Evolutionary conservation across 2,888 invertebrate species (phyloP), one percentile per base, ranked within the genome.

Genomic region (Synanthedon vespiformis): DNA sequence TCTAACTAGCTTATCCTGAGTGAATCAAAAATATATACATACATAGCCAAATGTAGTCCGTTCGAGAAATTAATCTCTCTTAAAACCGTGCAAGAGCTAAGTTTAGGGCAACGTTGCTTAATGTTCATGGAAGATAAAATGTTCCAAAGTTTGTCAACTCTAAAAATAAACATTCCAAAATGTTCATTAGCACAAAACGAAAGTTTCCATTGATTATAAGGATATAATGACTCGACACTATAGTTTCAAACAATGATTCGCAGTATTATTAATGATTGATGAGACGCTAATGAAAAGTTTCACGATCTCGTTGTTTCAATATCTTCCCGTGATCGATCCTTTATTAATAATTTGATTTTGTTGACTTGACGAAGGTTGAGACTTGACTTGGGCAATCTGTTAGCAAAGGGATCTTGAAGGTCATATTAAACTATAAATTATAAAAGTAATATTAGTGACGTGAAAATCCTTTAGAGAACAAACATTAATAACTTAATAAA

Each of bases 221-320:
- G 48, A 12, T 50, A 22, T 22, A 18, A 27, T 48, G 48, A 18
- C 48, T 48, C 18, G 11, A 12, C 48, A 40, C 50, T 14, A 53
- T 56, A 61, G 57, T 59, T 63, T 57, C 44, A 52, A 62, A 57
- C 55, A 60, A 60, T 63, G 60, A 61, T 58, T 56, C 52, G 59
- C 59, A 57, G 59, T 53, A 55, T 18, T 44, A 13, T 56, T 49
- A 51, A 57, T 64, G 63, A 64, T 64, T 64, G 59, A 63, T 64
- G 60, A 57, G 52, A 53, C 27, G 48, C 40, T 56, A 58, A 55
- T 59, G 57, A 56, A 55, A 56, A 56, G 55, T 57, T 55, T 41
- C 47, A 48, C 40, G 52, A 18, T 56, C 53, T 50, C 55, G 55
- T 57, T 58, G 57, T 61, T 56, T 54, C 52, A 55, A 54, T 58